These are phyloP conservation scores for Apoderus coryli DNA, from an alignment of 2,888 invertebrate species.

Conservation along the genomic window DNA sequence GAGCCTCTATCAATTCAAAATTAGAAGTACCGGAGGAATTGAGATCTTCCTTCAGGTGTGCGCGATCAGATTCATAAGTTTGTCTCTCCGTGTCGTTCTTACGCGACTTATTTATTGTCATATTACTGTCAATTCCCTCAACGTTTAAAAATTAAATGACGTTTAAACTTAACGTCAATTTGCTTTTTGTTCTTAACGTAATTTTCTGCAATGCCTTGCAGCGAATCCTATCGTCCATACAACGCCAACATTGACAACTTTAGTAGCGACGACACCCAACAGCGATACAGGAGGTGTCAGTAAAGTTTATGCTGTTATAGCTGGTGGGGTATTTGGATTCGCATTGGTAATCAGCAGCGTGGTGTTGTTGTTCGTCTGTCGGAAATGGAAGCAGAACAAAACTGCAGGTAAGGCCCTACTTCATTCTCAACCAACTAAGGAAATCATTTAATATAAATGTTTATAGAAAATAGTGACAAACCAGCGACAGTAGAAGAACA, in stretches of 20 bases:
- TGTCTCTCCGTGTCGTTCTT: too few species aligned
- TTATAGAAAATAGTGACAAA: slow-evolving; percentile 23
- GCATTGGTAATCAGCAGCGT: slow-evolving; percentile 33
- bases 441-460: slow-evolving; percentile 4
- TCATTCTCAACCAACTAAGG: not conserved
- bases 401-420: slow-evolving; percentile 20
- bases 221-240: slow-evolving; percentile 3
- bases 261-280: too few species aligned
- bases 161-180: too few species aligned
- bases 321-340: slow-evolving; percentile 35
- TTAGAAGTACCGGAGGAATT: too few species aligned
- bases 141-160: too few species aligned
- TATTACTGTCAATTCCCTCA: too few species aligned
- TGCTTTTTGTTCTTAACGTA: too few species aligned
- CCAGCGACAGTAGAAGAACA: slow-evolving; percentile 27
- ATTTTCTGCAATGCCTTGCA: too few species aligned
- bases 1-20: too few species aligned
- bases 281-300: slow-evolving; percentile 18
- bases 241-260: not conserved
- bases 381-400: slow-evolving; percentile 35
- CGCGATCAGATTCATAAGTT: too few species aligned
- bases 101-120: too few species aligned
- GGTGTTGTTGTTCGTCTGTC: slow-evolving; percentile 33
- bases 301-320: slow-evolving; percentile 40
- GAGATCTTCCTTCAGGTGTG: too few species aligned